Conservation (phyloP, 2,888 invertebrate genomes). For the Sesamia inferens region DNA sequence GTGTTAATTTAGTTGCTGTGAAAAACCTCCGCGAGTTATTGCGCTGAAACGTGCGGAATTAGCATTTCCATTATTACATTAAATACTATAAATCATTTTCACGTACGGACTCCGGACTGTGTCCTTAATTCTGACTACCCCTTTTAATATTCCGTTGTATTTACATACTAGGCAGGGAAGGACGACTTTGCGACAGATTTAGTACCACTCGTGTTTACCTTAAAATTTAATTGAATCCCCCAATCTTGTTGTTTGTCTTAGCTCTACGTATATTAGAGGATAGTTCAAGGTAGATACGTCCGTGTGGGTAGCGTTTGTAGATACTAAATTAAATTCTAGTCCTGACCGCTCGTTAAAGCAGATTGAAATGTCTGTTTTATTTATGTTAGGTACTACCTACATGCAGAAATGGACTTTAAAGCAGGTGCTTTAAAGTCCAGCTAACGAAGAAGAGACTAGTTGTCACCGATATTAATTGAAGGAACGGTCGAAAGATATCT, state of each 20-base stretch:
- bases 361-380: constrained; percentile 40
- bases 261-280: constrained; percentile 22
- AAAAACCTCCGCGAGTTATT: constrained; percentile 72
- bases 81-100: constrained; percentile 70
- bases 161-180: constrained; percentile 62
- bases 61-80: constrained; percentile 72
- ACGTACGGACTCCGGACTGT: constrained; percentile 65
- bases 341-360: constrained; percentile 25
- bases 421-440: not conserved
- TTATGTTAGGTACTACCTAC: constrained; percentile 8
- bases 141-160: constrained; percentile 63
- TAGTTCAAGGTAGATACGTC: constrained; percentile 16
- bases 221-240: constrained; percentile 52
- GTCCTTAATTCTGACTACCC: constrained; percentile 54
- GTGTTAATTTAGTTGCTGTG: constrained; percentile 82
- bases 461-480: not conserved
- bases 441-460: not conserved
- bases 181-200: constrained; percentile 62
- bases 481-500: not conserved
- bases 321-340: constrained; percentile 36
- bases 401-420: not conserved
- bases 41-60: constrained; percentile 73
- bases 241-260: constrained; percentile 47
- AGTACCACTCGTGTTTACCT: constrained; percentile 41
- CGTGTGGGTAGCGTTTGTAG: constrained; percentile 17